Conservation (phyloP, 2,113 vertebrate species). For the Platichthys flesus region DNA sequence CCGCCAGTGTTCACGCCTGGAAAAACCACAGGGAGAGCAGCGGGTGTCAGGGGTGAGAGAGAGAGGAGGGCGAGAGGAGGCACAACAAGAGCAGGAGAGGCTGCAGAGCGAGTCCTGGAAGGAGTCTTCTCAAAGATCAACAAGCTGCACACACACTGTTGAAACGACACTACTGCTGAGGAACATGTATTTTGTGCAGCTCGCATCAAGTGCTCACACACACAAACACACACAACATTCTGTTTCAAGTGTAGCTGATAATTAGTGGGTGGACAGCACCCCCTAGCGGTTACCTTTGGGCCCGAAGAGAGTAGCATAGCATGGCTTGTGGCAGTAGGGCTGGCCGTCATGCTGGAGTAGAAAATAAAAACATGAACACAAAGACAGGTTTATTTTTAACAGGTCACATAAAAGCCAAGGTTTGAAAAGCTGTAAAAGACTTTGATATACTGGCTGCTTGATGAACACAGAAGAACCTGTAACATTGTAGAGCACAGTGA, state of each 20-base stretch:
- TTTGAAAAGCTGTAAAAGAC: no score
- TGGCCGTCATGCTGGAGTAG: slow-evolving; percentile 89
- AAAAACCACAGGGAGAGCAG: slow-evolving; percentile 62
- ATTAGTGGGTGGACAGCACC: slow-evolving; percentile 70
- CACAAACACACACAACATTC: slow-evolving; percentile 35
- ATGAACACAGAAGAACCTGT: no score
- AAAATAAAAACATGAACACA: neutral
- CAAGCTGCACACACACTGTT: slow-evolving; percentile 20
- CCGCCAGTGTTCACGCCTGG: slow-evolving; percentile 97
- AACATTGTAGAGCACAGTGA: no score
- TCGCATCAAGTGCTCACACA: slow-evolving; percentile 19
- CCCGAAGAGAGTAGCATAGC: slow-evolving; percentile 92
- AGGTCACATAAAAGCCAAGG: no score
- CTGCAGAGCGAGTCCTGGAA: slow-evolving; percentile 4
- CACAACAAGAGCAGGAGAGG: slow-evolving; percentile 30
- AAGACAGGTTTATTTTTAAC: neutral
- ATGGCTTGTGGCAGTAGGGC: slow-evolving; percentile 98
- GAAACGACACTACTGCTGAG: slow-evolving; percentile 33
- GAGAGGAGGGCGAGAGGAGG: slow-evolving; percentile 20
- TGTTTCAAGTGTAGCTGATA: slow-evolving; percentile 58
- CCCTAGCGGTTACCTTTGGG: slow-evolving; percentile 93
- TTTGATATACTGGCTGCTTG: neutral
- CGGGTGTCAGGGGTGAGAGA: slow-evolving; percentile 7
- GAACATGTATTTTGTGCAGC: slow-evolving; percentile 3
- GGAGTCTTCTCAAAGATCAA: neutral